Base-by-base conservation (phyloP, 2,888 invertebrate genomes). In the Caenorhabditis japonica region DNA sequence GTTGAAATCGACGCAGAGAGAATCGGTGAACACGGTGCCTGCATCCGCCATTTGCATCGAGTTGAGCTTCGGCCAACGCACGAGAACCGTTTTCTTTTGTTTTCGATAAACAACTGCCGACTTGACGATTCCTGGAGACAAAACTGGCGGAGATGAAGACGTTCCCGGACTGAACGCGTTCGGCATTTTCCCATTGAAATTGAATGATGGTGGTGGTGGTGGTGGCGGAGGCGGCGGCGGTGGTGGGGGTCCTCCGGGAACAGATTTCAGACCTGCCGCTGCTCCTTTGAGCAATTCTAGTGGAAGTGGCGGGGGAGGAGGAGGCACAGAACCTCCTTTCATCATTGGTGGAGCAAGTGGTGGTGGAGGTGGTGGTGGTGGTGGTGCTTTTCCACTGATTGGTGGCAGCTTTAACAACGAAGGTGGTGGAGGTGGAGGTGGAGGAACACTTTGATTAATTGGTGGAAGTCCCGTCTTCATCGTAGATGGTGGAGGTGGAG, bases 51-150 rank as follows among this genome's bases (percentile, higher is more conserved):
- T 44, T 30, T 62, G 74, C 33, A 51, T 43, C 34, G 64, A 17
- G 19, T 55, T 68, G 30, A 74, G n/a, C 38, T 74, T 74, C 15
- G 66, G 74, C 74, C 74, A 74, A 30, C 74, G 38, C 13, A 69
- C 69, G 3, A 69, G 39, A 4, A 55, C 53, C 19, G 74, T 74
- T 27, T 74, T 74, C 47, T 69, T 68, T 33, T 69, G 56, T 36
- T 74, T 74, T n/a, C 59, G 27, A 23, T 74, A 74, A 8, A 74
- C 74, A 10, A 74, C 62, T 2, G 68, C 62, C 0, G 74, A 69
- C 43, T 74, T 74, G 13, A 74, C 49, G 19, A 69, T 46, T 21
- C 73, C 73, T 3, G 74, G 74, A 8, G 74, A 64, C 23, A 64
- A 23, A 33, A 55, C 53, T n/a, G n/a, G n/a, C 7, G 59, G 59